A percentile compares a stretch with the other conserved stretches of the same genome.
phyloP scores from a whole-genome alignment of 2,888 invertebrate genomes.

The Cephus pygmeus region DNA sequence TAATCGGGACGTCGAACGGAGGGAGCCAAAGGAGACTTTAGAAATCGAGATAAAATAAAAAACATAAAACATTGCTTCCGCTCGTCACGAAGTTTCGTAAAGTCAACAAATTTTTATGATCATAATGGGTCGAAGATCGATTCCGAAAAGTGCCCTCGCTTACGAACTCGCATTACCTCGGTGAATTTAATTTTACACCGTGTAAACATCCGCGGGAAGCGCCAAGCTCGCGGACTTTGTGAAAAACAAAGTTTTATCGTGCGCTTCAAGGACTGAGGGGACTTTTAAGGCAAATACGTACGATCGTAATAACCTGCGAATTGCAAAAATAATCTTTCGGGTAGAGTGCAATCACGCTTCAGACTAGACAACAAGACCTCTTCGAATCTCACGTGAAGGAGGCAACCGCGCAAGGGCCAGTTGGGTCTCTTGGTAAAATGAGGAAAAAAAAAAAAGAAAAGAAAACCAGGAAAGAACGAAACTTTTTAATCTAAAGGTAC shows the following conservation, averaged over 20 bases:
- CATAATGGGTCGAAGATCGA: background rate
- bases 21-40: background rate
- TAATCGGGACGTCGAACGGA: constrained; percentile 8
- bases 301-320: background rate
- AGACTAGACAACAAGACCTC: background rate
- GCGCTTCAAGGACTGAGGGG: background rate
- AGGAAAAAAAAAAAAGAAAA: constrained; percentile 11
- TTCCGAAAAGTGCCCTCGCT: background rate
- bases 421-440: background rate
- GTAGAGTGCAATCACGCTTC: background rate
- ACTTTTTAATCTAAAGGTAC: constrained; percentile 40
- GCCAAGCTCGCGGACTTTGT: background rate
- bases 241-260: background rate
- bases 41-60: constrained; percentile 2
- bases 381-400: background rate
- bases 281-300: background rate
- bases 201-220: background rate
- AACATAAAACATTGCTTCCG: background rate
- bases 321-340: background rate
- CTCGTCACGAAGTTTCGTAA: background rate
- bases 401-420: background rate
- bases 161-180: background rate
- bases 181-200: background rate
- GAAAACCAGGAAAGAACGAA: constrained; percentile 8
- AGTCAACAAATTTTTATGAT: background rate